phyloP scores from a whole-genome alignment of 2,888 invertebrate species.

The Hedya salicella region DNA sequence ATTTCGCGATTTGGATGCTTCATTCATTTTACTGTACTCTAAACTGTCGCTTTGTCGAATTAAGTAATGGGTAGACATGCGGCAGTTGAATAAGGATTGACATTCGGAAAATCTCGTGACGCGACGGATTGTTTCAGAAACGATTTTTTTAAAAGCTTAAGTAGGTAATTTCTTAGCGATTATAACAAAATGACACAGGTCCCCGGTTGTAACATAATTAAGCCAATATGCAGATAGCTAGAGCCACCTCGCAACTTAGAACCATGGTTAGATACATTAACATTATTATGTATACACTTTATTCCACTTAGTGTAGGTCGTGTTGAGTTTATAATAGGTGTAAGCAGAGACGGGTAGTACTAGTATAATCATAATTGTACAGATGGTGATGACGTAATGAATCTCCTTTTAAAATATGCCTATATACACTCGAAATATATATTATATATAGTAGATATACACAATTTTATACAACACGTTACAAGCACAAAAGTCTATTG shows the following conservation, averaged over 20 bases:
- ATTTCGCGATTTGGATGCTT: no score
- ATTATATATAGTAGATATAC: slow-evolving; percentile 44
- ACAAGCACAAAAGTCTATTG: slow-evolving; percentile 43
- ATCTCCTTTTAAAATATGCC: slow-evolving; percentile 74
- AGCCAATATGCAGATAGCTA: slow-evolving; percentile 69
- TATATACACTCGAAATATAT: slow-evolving; percentile 47
- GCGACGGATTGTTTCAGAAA: no score
- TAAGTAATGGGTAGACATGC: no score
- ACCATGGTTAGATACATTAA: slow-evolving; percentile 66
- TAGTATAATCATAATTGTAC: slow-evolving; percentile 52
- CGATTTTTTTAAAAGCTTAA: no score
- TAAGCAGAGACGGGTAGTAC: slow-evolving; percentile 72
- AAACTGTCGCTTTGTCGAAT: no score
- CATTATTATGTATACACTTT: slow-evolving; percentile 62
- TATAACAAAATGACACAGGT: neutral
- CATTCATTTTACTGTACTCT: no score
- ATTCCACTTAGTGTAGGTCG: slow-evolving; percentile 79
- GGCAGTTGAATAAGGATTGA: no score
- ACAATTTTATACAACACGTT: slow-evolving; percentile 44
- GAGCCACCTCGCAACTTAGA: slow-evolving; percentile 79
- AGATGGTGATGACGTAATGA: slow-evolving; percentile 56
- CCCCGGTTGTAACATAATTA: slow-evolving; percentile 48
- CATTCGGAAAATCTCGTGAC: no score
- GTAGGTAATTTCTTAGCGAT: no score
- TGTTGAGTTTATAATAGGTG: slow-evolving; percentile 69